Evolutionary conservation across 64 coral and sea anemone species (phyloP).

Genomic region (Trachythela sp.): DNA sequence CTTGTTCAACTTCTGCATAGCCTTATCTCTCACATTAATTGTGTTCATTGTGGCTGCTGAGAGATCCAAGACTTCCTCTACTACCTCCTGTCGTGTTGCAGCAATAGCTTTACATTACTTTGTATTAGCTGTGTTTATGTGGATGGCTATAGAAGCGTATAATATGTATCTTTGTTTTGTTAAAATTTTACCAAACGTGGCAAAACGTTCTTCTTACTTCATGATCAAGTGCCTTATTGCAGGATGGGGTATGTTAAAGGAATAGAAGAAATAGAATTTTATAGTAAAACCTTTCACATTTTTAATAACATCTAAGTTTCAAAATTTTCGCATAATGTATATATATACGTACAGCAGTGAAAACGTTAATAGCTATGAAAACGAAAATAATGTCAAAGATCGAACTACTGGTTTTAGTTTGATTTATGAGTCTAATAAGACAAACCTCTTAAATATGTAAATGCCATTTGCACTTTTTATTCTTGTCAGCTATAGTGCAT

Average conservation of each 20-base stretch:
- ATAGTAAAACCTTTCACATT: too few relatives aligned
- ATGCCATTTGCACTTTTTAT: too few relatives aligned
- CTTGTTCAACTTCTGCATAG: not conserved
- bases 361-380: too few relatives aligned
- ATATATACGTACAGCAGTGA: too few relatives aligned
- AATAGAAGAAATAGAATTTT: too few relatives aligned
- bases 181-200: not conserved
- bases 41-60: conserved; percentile 5
- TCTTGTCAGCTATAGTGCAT: too few relatives aligned
- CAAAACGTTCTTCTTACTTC: not conserved
- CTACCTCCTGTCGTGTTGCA: not conserved
- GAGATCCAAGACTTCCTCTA: not conserved
- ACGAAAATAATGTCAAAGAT: too few relatives aligned
- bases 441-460: too few relatives aligned
- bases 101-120: conserved; percentile 5
- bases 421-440: too few relatives aligned
- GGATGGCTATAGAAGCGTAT: not conserved
- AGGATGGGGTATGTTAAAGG: not conserved
- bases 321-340: too few relatives aligned
- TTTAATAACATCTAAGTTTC: too few relatives aligned
- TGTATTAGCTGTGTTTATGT: not conserved
- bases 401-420: too few relatives aligned
- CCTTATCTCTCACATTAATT: not conserved
- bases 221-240: not conserved
- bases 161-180: not conserved